Evolutionary conservation across 2,113 vertebrate species (phyloP), one percentile per base, ranked within the genome.

Genomic region (Strix aluco): DNA sequence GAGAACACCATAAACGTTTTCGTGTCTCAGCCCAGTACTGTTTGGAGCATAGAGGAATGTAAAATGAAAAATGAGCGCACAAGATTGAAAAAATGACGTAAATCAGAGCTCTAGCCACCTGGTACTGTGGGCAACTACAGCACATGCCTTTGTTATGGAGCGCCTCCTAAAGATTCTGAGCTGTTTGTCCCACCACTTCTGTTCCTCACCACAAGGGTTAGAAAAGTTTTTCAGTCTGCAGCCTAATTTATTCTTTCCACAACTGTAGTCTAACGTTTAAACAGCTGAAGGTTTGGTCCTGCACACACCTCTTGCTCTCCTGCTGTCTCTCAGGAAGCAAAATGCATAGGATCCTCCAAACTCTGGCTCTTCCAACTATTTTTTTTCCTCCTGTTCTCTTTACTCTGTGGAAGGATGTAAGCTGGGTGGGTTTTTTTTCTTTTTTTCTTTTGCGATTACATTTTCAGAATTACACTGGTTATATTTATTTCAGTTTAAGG

Each of bases 51-150:
- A 51, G 54, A 72, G 70, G 69, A 66, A 52, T 54, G 55, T 87
- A 44, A 73, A 78, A 51, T 57, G 23, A 46, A 63, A 67, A 82
- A 72, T 0, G 4, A 49, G 47, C 27, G 38, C n/a, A 46, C 6
- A 27, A 38, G 51, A 27, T 44, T 20, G 0, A 32, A 47, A 30
- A 12, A 44, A 16, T 30, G 1, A 1, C 11, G 2, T 19, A 6
- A 81, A 25, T 32, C 15, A 20, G 46, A 66, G 63, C 47, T 71
- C 8, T 52, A 40, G 42, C 10, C n/a, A 38, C 11, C 26, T 55
- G 25, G 40, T n/a, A 2, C 32, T 47, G 34, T 1, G 0, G 58
- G 46, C 29, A 57, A 61, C 75, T 54, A 7, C 1, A 8, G 27
- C 38, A 13, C 10, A 4, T 8, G 46, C 32, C 46, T 49, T 77